Evolutionary conservation across 1,140 invertebrate species (phyloP), one percentile per base, ranked within the genome.

Genomic region (Lineus longissimus): DNA sequence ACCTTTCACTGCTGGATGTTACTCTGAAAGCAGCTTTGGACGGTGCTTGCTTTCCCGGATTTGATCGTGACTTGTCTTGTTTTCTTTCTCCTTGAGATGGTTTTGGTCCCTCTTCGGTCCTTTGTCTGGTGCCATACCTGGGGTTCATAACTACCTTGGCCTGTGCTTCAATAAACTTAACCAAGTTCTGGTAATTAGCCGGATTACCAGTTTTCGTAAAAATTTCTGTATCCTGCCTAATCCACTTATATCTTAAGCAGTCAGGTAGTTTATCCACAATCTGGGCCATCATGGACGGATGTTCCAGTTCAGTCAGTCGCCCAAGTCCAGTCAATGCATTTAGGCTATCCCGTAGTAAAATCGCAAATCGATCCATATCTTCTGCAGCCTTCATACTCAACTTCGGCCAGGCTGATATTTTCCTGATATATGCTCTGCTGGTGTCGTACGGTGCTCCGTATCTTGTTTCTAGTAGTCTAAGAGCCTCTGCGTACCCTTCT

Each of bases 191-290:
- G n/a, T 51, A 51, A 7, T 27, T 51, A 7, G 47, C 47, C 4
- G 47, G 47, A 51, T 7, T 23, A 7, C 47, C 47, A n/a, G 47
- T 51, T 27, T n/a, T 51, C 9, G 19, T 7, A n/a, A 51, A 51
- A 6, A 51, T 51, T 7, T 51, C 47, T 27, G 47, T 51, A 51
- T 51, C 47, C n/a, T 19, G 6, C n/a, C 47, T 51, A 6, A 51
- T n/a, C 47, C 47, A 51, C n/a, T 51, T 51, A n/a, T 51, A 51
- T 7, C 47, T 6, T 51, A 51, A 27, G 47, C 47, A 51, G 25
- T 51, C 47, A n/a, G 47, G 47, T 51, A 51, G n/a, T n/a, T 51
- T 51, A 27, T 51, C 47, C n/a, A 51, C 47, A 51, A 51, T 51
- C 47, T 51, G 47, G 6, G 4, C 25, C 47, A 51, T 51, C n/a